phyloP scores from a whole-genome alignment of 1,140 invertebrate species.

The Phocides pigmalion region DNA sequence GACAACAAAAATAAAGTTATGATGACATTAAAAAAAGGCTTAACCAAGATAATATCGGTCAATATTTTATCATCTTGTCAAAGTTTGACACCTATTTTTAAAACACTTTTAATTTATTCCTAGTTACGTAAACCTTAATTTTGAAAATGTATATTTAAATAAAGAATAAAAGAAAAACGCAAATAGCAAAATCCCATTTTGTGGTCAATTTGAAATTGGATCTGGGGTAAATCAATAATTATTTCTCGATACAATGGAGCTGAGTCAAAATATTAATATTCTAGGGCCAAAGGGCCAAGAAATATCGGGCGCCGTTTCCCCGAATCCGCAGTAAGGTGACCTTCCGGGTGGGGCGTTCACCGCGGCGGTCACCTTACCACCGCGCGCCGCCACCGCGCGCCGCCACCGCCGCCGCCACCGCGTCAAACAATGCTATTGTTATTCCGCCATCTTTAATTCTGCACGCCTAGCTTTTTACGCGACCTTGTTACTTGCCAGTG shows the following conservation, averaged over 20 bases:
- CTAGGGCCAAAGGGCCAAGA: constrained; percentile 28
- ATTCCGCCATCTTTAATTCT: constrained; percentile 40
- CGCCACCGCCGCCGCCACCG: constrained; percentile 28
- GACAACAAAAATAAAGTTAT: too few relatives aligned
- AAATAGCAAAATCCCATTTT: background rate
- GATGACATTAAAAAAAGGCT: too few relatives aligned
- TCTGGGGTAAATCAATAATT: background rate
- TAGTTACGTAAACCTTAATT: too few relatives aligned
- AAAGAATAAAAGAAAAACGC: too few relatives aligned
- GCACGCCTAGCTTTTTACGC: constrained; percentile 19
- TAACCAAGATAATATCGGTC: too few relatives aligned
- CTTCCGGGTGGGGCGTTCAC: constrained; percentile 73
- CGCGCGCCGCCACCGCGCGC: constrained; percentile 34
- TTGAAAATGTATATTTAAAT: too few relatives aligned
- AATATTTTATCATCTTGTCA: too few relatives aligned
- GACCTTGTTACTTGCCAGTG: constrained; percentile 13
- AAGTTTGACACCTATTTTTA: too few relatives aligned
- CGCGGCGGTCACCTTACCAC: constrained; percentile 64
- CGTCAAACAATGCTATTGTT: constrained; percentile 50
- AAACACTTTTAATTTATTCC: too few relatives aligned
- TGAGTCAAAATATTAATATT: constrained; percentile 23
- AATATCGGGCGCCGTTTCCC: constrained; percentile 44
- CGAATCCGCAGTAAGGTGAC: constrained; percentile 67
- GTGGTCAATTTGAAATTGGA: background rate
- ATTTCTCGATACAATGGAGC: background rate